These are phyloP conservation scores for Rotaria magnacalcarata DNA, from an alignment of 2,888 invertebrate species.

Conservation along the genomic window DNA sequence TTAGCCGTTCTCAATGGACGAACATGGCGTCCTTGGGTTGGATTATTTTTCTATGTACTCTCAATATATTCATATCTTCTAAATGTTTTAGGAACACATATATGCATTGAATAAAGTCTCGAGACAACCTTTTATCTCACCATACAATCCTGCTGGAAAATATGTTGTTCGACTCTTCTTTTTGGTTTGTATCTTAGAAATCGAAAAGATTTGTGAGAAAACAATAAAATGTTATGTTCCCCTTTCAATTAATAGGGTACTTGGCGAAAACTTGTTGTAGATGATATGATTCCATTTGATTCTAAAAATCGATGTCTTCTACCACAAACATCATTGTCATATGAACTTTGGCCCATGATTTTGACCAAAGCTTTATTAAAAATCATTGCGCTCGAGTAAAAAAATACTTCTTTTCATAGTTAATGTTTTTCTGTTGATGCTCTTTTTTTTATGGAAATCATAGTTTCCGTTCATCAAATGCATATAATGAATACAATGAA, in stretches of 20 bases:
- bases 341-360: slow-evolving; percentile 60
- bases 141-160: slow-evolving; percentile 59
- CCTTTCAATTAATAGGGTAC: slow-evolving; percentile 52
- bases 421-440: neutral
- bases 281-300: slow-evolving; percentile 59
- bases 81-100: slow-evolving; percentile 54
- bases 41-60: neutral
- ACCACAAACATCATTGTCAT: slow-evolving; percentile 54
- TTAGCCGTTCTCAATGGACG: slow-evolving; percentile 41
- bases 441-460: neutral
- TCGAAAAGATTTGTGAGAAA: too few relatives aligned
- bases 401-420: neutral
- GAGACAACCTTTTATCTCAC: slow-evolving; percentile 56
- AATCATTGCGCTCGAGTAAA: slow-evolving; percentile 52
- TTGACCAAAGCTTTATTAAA: slow-evolving; percentile 59
- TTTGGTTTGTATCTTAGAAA: slow-evolving; percentile 54
- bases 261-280: slow-evolving; percentile 59
- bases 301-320: slow-evolving; percentile 56
- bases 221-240: too few relatives aligned
- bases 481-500: slow-evolving; percentile 58
- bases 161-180: slow-evolving; percentile 59
- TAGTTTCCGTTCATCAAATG: slow-evolving; percentile 50
- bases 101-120: slow-evolving; percentile 57
- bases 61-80: neutral
- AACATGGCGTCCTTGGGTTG: slow-evolving; percentile 57